Evolutionary conservation across 2,113 vertebrate species (phyloP), one percentile per base, ranked within the genome.

Genomic region (Marmota flaviventris): DNA sequence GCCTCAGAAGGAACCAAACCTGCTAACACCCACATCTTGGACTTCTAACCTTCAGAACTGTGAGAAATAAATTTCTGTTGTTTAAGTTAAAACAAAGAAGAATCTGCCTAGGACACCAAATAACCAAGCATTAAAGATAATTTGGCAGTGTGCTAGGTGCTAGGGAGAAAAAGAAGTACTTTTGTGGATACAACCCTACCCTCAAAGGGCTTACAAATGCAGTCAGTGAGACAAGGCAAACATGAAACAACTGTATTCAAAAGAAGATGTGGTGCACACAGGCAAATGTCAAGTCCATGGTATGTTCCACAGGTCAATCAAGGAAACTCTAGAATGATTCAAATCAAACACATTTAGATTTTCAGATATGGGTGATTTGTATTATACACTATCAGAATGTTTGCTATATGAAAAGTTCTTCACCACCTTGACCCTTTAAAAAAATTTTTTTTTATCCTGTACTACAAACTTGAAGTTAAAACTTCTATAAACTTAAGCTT

Each of bases 161-260:
- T 77, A 20, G 9, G 67, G 76, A 79, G n/a, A 37, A 94, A 96
- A 86, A 94, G n/a, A 73, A 81, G 9, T n/a, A 79, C 13, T 39
- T 67, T 42, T 81, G 27, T 48, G 88, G 76, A 85, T 13, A 81
- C 10, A 89, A 67, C 29, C 56, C 63, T 96, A 93, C 20, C 89
- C 91, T 93, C 84, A 89, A 73, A 72, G 37, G 34, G 85, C 51
- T 98, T 97, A 97, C 32, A 86, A 89, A 87, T 22, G 17, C 2
- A 61, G 56, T 73, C 67, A 73, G 22, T 32, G 24, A 93, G 73
- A 85, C 45, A 90, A 53, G 18, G 32, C 67, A 94, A 94, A 84
- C 25, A 13, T 11, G 51, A 70, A 89, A 94, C 34, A 69, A 79
- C 10, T 12, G 39, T 91, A 14, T 51, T 73, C 45, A 85, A 72